Percentiles rank a stretch among this genome's conserved stretches.
Evolutionary conservation across 2,797 vertebrate species (phyloP).

Genomic region (Enteromius unitaeniatus): DNA sequence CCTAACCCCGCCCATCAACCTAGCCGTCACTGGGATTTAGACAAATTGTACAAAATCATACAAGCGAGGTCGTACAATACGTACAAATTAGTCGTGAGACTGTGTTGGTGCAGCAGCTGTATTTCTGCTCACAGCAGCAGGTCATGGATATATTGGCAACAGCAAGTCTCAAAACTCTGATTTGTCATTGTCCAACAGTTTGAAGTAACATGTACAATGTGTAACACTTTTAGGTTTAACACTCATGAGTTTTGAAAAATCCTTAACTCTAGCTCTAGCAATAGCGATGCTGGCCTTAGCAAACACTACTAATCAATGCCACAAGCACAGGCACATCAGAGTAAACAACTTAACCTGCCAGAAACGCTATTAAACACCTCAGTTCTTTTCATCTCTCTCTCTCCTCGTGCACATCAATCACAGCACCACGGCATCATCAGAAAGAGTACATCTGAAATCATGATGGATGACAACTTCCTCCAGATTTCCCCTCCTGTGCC

Average conservation of each 20-base stretch:
- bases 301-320: conserved; percentile 33
- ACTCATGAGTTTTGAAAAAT: conserved; percentile 13
- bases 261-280: not conserved
- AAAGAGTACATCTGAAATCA: conserved; percentile 80
- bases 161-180: not conserved
- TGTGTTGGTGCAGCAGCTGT: not conserved
- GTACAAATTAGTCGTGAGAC: no score
- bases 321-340: conserved; percentile 13
- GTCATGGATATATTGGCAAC: not conserved
- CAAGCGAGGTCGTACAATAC: no score
- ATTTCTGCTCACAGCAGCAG: not conserved
- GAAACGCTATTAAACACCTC: conserved; percentile 22
- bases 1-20: no score
- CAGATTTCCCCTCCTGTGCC: conserved; percentile 77
- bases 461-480: conserved; percentile 83
- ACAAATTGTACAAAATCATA: no score
- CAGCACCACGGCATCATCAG: conserved; percentile 74
- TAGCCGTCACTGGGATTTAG: no score
- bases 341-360: conserved; percentile 45
- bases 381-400: conserved; percentile 26
- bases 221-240: not conserved
- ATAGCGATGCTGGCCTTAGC: not conserved
- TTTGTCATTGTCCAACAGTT: not conserved
- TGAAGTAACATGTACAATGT: not conserved
- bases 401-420: conserved; percentile 75